Evolutionary conservation across 2,797 vertebrate genomes (phyloP).

Genomic region (Pogoniulus pusillus): DNA sequence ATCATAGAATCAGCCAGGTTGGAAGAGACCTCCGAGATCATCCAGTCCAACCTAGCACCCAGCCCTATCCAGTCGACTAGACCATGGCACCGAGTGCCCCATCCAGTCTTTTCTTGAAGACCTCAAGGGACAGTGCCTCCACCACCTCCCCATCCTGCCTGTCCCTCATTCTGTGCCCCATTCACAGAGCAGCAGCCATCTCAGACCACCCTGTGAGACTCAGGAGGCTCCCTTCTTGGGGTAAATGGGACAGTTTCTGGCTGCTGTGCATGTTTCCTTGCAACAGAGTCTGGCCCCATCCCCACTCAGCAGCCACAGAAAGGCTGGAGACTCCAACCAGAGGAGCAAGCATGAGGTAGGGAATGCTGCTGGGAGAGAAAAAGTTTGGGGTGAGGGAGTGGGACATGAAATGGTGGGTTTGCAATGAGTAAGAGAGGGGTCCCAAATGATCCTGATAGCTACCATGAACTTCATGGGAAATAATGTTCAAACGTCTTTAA

Average conservation of each 20-base stretch:
- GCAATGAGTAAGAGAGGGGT: neutral
- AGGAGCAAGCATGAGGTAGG: neutral
- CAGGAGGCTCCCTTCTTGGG: accelerated
- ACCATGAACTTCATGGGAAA: neutral
- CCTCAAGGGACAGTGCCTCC: too few relatives aligned
- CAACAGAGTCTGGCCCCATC: accelerated
- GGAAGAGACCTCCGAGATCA: too few relatives aligned
- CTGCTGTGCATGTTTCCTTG: neutral
- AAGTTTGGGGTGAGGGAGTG: neutral
- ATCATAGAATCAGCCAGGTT: too few relatives aligned
- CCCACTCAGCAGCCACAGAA: accelerated
- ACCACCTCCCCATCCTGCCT: neutral
- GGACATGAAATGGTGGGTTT: accelerated
- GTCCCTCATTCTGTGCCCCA: accelerated
- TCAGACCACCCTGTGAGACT: accelerated
- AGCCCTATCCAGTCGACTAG: too few relatives aligned
- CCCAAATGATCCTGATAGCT: neutral
- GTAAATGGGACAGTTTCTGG: neutral
- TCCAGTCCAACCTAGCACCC: too few relatives aligned
- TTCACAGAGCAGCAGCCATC: too few relatives aligned
- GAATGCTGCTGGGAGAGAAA: neutral
- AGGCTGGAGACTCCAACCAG: neutral
- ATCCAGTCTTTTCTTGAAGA: too few relatives aligned
- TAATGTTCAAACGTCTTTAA: neutral
- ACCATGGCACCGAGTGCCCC: too few relatives aligned